These are phyloP conservation scores for Tyrannus savana DNA, from an alignment of 2,113 vertebrate species.

Conservation along the genomic window DNA sequence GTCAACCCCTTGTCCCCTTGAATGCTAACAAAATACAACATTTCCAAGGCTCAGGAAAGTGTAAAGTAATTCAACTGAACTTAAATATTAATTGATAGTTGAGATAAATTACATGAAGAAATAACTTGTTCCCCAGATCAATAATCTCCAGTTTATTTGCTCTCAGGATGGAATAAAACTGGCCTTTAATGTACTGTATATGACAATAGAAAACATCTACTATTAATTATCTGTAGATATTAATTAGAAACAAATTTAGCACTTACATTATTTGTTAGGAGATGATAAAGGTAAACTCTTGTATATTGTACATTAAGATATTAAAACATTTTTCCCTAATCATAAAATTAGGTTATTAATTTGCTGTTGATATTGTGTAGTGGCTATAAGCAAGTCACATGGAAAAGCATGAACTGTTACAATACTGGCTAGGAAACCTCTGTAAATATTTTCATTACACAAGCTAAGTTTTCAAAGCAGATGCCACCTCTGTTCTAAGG, in stretches of 20 bases:
- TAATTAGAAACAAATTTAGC: background rate
- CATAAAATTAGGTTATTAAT: background rate
- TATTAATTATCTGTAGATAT: background rate
- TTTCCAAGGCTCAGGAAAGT: background rate
- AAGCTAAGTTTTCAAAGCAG: background rate
- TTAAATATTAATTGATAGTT: background rate
- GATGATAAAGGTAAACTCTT: background rate
- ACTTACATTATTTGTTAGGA: background rate
- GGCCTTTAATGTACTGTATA: background rate
- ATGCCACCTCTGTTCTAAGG: background rate
- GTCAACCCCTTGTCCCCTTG: accelerated
- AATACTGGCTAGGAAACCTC: background rate
- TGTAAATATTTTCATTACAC: background rate
- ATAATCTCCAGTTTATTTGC: background rate
- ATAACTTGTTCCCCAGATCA: background rate
- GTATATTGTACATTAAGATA: background rate
- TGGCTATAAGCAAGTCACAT: background rate
- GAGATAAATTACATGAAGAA: background rate
- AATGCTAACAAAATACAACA: background rate
- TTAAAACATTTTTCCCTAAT: background rate
- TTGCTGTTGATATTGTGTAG: background rate
- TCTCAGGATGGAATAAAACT: background rate
- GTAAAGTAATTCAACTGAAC: background rate
- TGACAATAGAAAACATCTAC: background rate
- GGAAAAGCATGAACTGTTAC: background rate